Base-by-base conservation (phyloP, 92 coral and sea anemone species). In the Nematostella vectensis region DNA sequence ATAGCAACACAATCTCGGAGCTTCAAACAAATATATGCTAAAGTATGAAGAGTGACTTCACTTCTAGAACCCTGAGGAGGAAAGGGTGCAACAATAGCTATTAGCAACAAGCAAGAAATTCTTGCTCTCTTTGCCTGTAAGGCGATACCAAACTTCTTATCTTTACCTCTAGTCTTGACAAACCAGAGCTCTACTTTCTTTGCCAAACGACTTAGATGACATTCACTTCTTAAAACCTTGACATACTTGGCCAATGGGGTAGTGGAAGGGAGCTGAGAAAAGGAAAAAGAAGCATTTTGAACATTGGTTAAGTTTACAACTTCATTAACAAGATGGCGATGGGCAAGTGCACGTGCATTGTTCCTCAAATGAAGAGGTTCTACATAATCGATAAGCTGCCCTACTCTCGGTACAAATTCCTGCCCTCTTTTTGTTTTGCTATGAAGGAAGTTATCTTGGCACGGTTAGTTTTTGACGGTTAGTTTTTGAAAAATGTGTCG, bases 331-430 rank as follows among this genome's bases (percentile, higher is more conserved):
- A 63, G 48, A 50, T 50, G 15, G 36, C 39, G 66, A 31, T 67
- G 62, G 25, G 49, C 56, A 19, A 69, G 50, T 31, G 69, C 65
- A 63, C 82, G 69, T 15, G 77, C 79, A 60, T 82, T 82, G 47
- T 82, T 82, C 23, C 71, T 76, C 38, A 70, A 26, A 50, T 70
- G 83, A 13, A 76, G 53, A 9, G 89, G 83, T 16, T 82, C 83
- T 15, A 70, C 89, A 38, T 39, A 48, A 50, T 76, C 70, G 2
- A 82, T 61, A 1, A 64, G 30, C 47, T 59, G 45, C 11, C 83
- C 76, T 21, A 82, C 26, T 0, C 29, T 44, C 3, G 83, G 83
- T 0, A 47, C 22, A 49, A 69, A 75, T 47, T 76, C 83, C 53
- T 76, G 83, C 36, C 68, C 48, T 61, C 75, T 71, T 37, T 71